Base-by-base conservation (phyloP, 2,797 vertebrate species). In the Rhodeus uyekii region DNA sequence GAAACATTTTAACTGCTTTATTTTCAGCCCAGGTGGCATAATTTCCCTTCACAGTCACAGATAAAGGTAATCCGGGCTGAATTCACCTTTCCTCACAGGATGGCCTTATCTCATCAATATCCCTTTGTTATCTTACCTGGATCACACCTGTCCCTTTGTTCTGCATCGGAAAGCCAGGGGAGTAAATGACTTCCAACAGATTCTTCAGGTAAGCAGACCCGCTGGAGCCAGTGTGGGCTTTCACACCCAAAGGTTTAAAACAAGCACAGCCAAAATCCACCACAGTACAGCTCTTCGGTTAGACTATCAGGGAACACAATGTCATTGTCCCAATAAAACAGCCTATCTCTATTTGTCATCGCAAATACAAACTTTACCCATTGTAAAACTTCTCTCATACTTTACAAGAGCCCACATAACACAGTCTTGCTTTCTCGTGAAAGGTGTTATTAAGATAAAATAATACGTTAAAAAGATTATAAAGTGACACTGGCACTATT, bases 141-240 rank as follows among this genome's bases (percentile, higher is more conserved):
- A 82, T 82, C 81, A 76, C 64, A 82, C 64, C 73, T 76, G 81
- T 76, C 64, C 39, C 73, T 82, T 82, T 82, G 81, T 76, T 76
- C 73, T 76, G 73, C 50, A 36, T 38, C 46, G 81, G 63, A 82
- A 82, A 82, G 72, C 63, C 2, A 10, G 64, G 80, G 80, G 78
- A 75, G 71, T 55, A 75, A 81, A 75, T 75, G 44, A 67, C 80
- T 64, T 75, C 22, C 53, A 65, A 74, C 61, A 81, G 71, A 75
- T 75, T 55, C 80, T 53, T 42, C 46, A 75, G 71, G 80, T 81
- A 81, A 76, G 64, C 73, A 82, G 81, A 82, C 81, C 64, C 18
- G n/a, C 16, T 32, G 73, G 81, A 82, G 81, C 73, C 81, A 53
- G 27, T 64, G 7, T 67, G 8, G 61, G 61, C 48, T 73, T 82